Percentiles rank a stretch among this genome's conserved stretches.
Evolutionary conservation across 2,888 invertebrate species (phyloP).

Genomic region (Xestia xanthographa): DNA sequence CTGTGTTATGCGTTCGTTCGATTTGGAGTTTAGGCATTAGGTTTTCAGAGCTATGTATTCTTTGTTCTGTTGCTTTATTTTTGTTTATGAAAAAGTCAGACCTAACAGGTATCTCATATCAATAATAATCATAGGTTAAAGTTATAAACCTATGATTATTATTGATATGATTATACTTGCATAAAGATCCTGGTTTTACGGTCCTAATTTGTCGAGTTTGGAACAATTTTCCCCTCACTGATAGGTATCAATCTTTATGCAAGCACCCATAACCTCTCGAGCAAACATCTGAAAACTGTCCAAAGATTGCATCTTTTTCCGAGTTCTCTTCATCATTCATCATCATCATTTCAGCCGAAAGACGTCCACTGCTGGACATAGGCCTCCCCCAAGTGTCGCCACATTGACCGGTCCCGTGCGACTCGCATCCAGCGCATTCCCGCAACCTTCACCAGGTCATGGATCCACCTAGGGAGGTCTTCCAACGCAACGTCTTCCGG

Average conservation of each 20-base stretch:
- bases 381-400: too few species aligned
- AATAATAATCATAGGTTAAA: too few species aligned
- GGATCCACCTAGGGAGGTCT: too few species aligned
- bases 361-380: too few species aligned
- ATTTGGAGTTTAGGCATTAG: neutral
- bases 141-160: neutral
- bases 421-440: too few species aligned
- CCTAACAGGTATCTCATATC: neutral
- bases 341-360: too few species aligned
- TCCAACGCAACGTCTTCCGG: too few species aligned
- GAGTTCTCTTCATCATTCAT: too few species aligned
- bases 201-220: neutral
- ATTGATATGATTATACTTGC: too few species aligned
- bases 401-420: too few species aligned
- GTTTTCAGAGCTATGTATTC: neutral
- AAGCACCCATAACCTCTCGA: neutral
- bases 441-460: too few species aligned
- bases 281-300: neutral
- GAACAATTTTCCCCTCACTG: neutral
- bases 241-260: neutral
- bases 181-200: neutral
- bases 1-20: neutral
- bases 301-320: neutral
- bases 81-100: neutral
- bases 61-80: neutral